Evolutionary conservation across 1,140 invertebrate species (phyloP).

Genomic region (Hydropsyche tenuis): DNA sequence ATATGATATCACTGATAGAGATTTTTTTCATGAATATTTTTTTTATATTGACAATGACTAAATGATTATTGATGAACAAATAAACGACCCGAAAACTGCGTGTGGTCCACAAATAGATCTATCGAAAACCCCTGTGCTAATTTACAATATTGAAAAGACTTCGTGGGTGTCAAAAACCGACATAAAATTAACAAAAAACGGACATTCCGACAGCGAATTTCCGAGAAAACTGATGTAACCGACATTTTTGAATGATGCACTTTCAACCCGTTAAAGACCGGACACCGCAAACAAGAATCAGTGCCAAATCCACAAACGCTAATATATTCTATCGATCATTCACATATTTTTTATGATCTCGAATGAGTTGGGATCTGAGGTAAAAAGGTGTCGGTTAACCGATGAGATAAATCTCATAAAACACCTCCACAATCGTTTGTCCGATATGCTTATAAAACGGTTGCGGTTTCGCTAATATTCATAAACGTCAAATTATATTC

Average conservation of each 20-base stretch:
- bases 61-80: no score
- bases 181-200: conserved; percentile 37
- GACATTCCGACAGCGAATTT: conserved; percentile 21
- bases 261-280: conserved; percentile 8
- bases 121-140: no score
- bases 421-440: not conserved
- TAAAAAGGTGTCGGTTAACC: conserved; percentile 3
- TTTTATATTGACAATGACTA: no score
- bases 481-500: conserved; percentile 41
- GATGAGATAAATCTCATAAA: conserved; percentile 14
- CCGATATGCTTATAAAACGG: not conserved
- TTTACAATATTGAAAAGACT: not conserved
- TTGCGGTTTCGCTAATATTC: conserved; percentile 33
- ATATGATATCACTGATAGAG: no score
- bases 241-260: conserved; percentile 33
- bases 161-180: conserved; percentile 30
- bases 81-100: no score
- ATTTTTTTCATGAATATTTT: no score
- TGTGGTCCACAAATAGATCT: no score
- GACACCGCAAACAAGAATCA: no score
- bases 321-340: no score
- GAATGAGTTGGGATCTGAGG: not conserved
- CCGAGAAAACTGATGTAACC: conserved; percentile 40
- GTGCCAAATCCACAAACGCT: no score
- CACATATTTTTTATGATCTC: not conserved